Evolutionary conservation across 2,888 invertebrate species (phyloP).

Genomic region (Lysandra coridon): DNA sequence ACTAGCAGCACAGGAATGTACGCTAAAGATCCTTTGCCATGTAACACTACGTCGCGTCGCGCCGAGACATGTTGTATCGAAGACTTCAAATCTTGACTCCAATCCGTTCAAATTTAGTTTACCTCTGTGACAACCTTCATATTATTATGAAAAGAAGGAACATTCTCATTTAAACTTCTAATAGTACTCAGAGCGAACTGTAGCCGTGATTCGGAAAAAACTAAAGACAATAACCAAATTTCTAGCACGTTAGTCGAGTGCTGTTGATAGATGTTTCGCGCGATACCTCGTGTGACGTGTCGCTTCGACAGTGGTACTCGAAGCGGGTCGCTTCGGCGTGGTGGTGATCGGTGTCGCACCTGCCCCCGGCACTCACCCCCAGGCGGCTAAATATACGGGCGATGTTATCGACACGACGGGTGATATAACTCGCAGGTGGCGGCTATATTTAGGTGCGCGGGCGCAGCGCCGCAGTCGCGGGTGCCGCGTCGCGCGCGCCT

Average conservation of each 20-base stretch:
- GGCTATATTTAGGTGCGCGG: slow-evolving; percentile 48
- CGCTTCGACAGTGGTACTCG: background rate
- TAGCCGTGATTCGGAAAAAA: no score
- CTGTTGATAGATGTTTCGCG: background rate
- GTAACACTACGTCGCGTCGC: background rate
- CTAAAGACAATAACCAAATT: no score
- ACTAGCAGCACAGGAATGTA: background rate
- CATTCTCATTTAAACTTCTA: no score
- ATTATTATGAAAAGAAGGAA: no score
- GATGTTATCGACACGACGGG: slow-evolving; percentile 42
- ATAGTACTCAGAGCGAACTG: no score
- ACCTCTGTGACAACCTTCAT: no score
- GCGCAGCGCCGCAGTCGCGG: slow-evolving; percentile 53
- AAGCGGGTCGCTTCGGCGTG: background rate
- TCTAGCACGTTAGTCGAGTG: background rate
- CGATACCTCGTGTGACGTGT: background rate
- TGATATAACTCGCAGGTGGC: slow-evolving; percentile 48
- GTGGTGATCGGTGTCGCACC: slow-evolving; percentile 5
- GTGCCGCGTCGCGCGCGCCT: slow-evolving; percentile 75
- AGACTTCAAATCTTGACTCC: no score
- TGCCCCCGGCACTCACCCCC: slow-evolving; percentile 9
- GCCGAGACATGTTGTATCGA: no score
- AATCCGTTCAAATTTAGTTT: no score
- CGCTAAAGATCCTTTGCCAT: background rate
- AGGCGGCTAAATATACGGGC: slow-evolving; percentile 22